Evolutionary conservation across 1,140 invertebrate species (phyloP), one percentile per base, ranked within the genome.

Genomic region (Neuroterus valhalla): DNA sequence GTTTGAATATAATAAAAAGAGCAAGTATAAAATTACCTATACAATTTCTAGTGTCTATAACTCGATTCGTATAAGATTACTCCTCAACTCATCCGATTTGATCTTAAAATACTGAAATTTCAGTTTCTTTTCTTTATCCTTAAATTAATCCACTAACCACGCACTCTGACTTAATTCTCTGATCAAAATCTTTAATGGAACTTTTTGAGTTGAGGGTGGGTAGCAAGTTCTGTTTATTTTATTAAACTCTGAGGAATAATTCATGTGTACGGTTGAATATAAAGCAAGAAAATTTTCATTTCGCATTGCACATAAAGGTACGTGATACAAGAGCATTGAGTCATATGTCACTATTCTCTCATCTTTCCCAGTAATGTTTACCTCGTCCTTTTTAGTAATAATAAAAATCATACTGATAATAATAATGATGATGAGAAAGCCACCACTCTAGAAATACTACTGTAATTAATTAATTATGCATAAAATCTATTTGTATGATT

Each of bases 1-100:
- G 19, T 55, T 19, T 84, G 50, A 81, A 82, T 81, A 80, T 74
- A 87, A 87, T 87, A 88, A 87, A 86, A 87, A 85, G 71, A 85
- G 77, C 80, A 81, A 80, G 87, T 88, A 87, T 72, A 87, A 88
- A 88, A 87, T 87, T 84, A 86, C 71, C 79, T 85, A 83, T 87
- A 87, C 78, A 83, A 81, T 80, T 82, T 85, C 77, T 82, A 85
- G 67, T 76, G 71, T 72, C 82, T 84, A 86, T 84, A 82, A 80
- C 15, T 66, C 77, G 55, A 72, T 78, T 82, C 55, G 74, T 75
- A 52, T 72, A 72, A 67, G 75, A 78, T 14, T 46, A 74, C 50
- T 84, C 78, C n/a, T 74, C 43, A 78, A 78, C 72, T 74, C 69
- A 73, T 74, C 66, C 66, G 23, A 72, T 74, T 74, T 74, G 70